Percentiles rank a stretch among this genome's conserved stretches.
These are phyloP conservation scores for Microcebus lehilahytsara DNA, from an alignment of 2,113 vertebrate genomes.

Conservation along the genomic window DNA sequence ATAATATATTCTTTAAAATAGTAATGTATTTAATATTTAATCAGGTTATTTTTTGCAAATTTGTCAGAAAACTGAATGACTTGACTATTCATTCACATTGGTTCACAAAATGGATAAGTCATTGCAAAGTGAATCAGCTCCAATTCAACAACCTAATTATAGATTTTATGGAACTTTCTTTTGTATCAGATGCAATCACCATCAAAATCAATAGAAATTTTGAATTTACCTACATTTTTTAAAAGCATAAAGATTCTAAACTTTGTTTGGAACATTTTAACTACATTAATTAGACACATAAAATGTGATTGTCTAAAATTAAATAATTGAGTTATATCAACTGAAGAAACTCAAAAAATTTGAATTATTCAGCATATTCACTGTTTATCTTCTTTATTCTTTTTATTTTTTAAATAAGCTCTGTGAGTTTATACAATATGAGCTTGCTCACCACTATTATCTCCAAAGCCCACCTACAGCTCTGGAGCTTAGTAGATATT, in stretches of 20 bases:
- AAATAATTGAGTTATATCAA: neutral
- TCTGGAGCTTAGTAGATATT: neutral
- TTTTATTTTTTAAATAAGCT: slow-evolving; percentile 21
- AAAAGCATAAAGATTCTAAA: slow-evolving; percentile 4
- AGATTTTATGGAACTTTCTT: slow-evolving; percentile 24
- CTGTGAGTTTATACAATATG: neutral
- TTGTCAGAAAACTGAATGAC: neutral
- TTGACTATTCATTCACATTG: neutral
- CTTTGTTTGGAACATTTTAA: neutral
- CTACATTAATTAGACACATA: neutral
- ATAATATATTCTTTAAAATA: neutral
- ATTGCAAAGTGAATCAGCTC: neutral
- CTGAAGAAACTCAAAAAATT: neutral
- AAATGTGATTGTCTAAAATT: slow-evolving; percentile 3
- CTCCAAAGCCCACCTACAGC: neutral
- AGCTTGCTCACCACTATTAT: neutral
- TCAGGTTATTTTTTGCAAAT: neutral
- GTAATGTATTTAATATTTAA: neutral
- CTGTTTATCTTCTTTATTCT: neutral
- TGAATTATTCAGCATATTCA: slow-evolving; percentile 21
- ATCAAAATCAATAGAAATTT: slow-evolving; percentile 9
- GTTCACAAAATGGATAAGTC: neutral
- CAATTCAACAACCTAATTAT: neutral
- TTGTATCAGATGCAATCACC: neutral
- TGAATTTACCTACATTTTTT: neutral